Evolutionary conservation across 2,797 vertebrate genomes (phyloP).

Genomic region (Urosaurus nigricauda): DNA sequence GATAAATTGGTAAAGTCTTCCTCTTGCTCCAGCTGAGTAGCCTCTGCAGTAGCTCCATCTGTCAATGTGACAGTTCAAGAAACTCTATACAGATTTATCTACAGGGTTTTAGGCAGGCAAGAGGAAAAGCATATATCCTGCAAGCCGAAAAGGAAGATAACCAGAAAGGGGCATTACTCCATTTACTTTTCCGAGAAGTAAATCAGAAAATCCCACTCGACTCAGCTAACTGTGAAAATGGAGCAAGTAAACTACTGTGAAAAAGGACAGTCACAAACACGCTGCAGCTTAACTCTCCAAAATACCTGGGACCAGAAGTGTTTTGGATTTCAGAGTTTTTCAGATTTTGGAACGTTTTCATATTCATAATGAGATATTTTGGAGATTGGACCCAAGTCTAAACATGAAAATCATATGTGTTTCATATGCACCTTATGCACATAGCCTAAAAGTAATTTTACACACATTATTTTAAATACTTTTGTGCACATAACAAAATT

Average conservation of each 20-base stretch:
- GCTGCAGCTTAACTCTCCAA: background rate
- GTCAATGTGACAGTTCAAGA: constrained; percentile 79
- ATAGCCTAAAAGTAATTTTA: too few relatives aligned
- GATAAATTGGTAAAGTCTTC: constrained; percentile 74
- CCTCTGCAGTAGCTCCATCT: constrained; percentile 70
- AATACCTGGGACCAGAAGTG: too few relatives aligned
- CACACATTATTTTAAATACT: too few relatives aligned
- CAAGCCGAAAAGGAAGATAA: constrained; percentile 71
- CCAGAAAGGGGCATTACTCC: constrained; percentile 49
- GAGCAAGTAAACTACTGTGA: constrained; percentile 3
- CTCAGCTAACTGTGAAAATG: constrained; percentile 6
- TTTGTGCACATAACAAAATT: too few relatives aligned
- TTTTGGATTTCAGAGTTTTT: too few relatives aligned
- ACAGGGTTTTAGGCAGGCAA: constrained; percentile 68
- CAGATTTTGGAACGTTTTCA: too few relatives aligned
- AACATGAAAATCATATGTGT: too few relatives aligned
- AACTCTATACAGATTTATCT: constrained; percentile 76
- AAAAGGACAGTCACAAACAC: constrained; percentile 29
- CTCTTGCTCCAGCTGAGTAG: constrained; percentile 72
- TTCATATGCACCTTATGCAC: too few relatives aligned
- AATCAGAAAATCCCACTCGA: constrained; percentile 59
- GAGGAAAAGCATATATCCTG: constrained; percentile 60
- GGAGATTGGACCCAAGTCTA: too few relatives aligned
- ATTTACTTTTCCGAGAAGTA: constrained; percentile 60
- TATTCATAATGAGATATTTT: too few relatives aligned